These are phyloP conservation scores for Scaptomyza hsui DNA, from an alignment of 1,140 invertebrate genomes.

Conservation along the genomic window DNA sequence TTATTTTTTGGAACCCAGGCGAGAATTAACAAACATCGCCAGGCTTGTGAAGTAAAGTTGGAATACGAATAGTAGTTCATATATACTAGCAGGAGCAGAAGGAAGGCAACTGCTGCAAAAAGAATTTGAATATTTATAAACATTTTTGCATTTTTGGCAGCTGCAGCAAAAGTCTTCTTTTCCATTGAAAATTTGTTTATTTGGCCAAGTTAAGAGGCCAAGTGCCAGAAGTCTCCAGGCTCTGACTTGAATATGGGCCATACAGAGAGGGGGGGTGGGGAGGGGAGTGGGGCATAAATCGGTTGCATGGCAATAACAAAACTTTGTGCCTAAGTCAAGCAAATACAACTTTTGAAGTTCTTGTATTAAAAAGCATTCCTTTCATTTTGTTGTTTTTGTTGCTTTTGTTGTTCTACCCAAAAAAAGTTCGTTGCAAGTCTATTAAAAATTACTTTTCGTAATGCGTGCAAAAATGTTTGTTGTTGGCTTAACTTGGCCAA, in stretches of 20 bases:
- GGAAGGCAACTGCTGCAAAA: conserved; percentile 26
- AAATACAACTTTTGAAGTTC: conserved; percentile 74
- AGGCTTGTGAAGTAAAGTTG: conserved; percentile 60
- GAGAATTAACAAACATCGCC: conserved; percentile 76
- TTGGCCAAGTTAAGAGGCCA: conserved; percentile 56
- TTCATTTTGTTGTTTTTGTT: conserved; percentile 15
- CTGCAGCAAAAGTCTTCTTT: conserved; percentile 52
- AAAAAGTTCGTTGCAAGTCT: conserved; percentile 68
- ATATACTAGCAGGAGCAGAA: neutral
- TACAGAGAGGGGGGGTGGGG: neutral
- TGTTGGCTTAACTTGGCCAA: conserved; percentile 2
- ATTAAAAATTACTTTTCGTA: conserved; percentile 68
- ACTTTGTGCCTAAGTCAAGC: conserved; percentile 69
- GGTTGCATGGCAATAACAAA: conserved; percentile 47
- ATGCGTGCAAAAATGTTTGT: conserved; percentile 14
- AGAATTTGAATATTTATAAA: conserved; percentile 82
- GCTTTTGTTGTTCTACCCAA: conserved; percentile 24
- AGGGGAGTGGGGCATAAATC: neutral
- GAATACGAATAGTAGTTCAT: conserved; percentile 47
- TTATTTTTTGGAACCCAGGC: conserved; percentile 26
- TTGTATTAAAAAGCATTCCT: conserved; percentile 66
- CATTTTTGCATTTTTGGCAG: conserved; percentile 75
- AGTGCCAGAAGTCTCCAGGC: conserved; percentile 59
- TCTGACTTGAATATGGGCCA: neutral
- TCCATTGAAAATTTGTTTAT: conserved; percentile 82